A percentile compares a stretch with the other conserved stretches of the same genome.
Conservation (phyloP, 2,113 vertebrate genomes). For the Penelope pileata region DNA sequence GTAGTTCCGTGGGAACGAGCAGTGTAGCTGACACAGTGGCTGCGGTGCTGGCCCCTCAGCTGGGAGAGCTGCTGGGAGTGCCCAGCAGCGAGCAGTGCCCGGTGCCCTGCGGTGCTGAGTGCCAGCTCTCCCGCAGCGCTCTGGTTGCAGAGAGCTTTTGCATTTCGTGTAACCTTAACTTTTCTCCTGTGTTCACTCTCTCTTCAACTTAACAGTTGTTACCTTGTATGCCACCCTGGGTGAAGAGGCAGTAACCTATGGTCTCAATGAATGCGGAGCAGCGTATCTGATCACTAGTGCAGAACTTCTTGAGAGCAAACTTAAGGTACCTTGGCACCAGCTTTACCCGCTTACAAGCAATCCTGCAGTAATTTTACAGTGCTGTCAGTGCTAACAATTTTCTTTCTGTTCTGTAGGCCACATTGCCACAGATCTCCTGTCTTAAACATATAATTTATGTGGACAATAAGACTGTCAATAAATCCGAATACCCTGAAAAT, state of each 20-base stretch:
- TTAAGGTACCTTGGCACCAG: conserved; percentile 85
- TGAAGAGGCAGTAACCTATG: conserved; percentile 90
- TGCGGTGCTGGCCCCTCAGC: not conserved
- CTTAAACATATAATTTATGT: conserved; percentile 92
- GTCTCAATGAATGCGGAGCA: conserved; percentile 92
- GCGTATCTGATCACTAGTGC: conserved; percentile 90
- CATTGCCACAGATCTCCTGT: conserved; percentile 80
- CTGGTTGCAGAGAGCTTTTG: not conserved
- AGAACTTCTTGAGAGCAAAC: conserved; percentile 90
- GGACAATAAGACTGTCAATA: conserved; percentile 85
- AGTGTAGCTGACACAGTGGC: not conserved
- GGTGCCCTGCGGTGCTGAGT: not conserved
- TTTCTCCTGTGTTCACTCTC: not conserved
- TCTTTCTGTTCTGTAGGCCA: conserved; percentile 73
- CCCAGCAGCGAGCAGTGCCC: not conserved
- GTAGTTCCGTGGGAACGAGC: not conserved
- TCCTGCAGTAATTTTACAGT: not conserved
- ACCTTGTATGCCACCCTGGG: conserved; percentile 96
- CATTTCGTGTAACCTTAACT: not conserved
- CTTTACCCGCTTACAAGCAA: not conserved
- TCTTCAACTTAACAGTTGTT: conserved; percentile 81
- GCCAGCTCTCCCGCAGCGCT: not conserved
- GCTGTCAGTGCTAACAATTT: not conserved
- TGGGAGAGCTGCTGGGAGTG: not conserved
- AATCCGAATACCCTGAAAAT: conserved; percentile 84